Percentiles rank a stretch among this genome's conserved stretches.
These are phyloP conservation scores for Calliopum simillimum DNA, from an alignment of 2,888 invertebrate species.

Conservation along the genomic window DNA sequence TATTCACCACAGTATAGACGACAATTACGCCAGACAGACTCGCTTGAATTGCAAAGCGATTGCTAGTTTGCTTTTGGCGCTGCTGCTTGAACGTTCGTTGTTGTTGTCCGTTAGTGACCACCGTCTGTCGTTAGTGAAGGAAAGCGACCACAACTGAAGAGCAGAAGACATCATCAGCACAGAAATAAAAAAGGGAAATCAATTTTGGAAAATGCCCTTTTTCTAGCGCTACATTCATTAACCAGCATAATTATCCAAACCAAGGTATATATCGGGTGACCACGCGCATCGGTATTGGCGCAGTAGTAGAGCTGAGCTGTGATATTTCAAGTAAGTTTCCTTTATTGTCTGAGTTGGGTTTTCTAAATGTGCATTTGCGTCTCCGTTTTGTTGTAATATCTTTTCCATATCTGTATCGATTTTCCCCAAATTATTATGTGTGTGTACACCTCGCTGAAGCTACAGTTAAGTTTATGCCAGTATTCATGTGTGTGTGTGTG, in stretches of 20 bases:
- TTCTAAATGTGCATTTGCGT: too few relatives aligned
- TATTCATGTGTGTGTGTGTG: not conserved
- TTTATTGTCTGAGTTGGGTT: too few relatives aligned
- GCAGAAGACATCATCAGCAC: slow-evolving; percentile 1
- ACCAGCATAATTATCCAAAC: too few relatives aligned
- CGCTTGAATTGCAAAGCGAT: not conserved
- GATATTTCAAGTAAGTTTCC: too few relatives aligned
- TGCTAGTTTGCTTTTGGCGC: slow-evolving; percentile 17
- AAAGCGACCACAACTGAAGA: not conserved
- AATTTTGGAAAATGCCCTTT: not conserved
- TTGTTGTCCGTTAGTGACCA: not conserved
- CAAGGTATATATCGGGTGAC: too few relatives aligned
- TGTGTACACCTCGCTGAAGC: not conserved
- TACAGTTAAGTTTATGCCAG: not conserved
- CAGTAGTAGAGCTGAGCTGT: too few relatives aligned
- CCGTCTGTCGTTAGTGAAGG: slow-evolving; percentile 22
- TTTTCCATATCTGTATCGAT: slow-evolving; percentile 12
- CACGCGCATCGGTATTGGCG: too few relatives aligned
- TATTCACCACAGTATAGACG: too few relatives aligned
- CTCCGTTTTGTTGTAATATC: too few relatives aligned
- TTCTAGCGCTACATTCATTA: slow-evolving; percentile 2
- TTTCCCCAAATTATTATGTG: slow-evolving; percentile 11
- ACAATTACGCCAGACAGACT: too few relatives aligned
- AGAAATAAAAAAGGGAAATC: too few relatives aligned
- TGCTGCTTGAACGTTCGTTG: slow-evolving; percentile 22